Base-by-base conservation (phyloP, 2,113 vertebrate genomes). In the Forbesichthys papilliferus region DNA sequence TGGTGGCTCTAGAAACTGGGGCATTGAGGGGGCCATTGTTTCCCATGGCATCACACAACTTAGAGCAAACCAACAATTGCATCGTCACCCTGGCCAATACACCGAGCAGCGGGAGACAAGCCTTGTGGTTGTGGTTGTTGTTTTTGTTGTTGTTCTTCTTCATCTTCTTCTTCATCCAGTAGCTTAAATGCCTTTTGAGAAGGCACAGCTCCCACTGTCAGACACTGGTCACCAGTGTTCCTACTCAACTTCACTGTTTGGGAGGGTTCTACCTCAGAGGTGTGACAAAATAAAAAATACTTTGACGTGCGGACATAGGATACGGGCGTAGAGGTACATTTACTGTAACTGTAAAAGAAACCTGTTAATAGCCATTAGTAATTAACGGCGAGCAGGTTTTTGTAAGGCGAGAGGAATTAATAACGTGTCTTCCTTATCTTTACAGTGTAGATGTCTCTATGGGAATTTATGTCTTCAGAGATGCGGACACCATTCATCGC, bases 221-320 rank as follows among this genome's bases (percentile, higher is more conserved):
- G 72, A 57, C 69, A 10, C 53, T 11, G 73, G 62, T 77, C 11
- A 51, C 69, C 66, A 54, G 54, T 64, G 42, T 84, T 66, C 69
- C 73, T 4, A 36, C 73, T 77, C 65, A 20, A 57, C 78, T 80
- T 84, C 82, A 85, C 78, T 81, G 75, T 73, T 75, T 56, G 36
- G 69, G 61, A 75, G 80, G 10, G 73, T 73, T 78, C 58, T 73
- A 64, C 68, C 71, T 80, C 49, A 34, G 46, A 68, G 68, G 63
- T 64, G 55, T 58, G 62, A 42, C 13, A 34, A 14, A 4, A 20
- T 20, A 63, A 33, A 49, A 66, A 59, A 74, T 55, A 48, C 5
- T 84, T 86, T 84, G 84, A 81, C 78, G 80, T 73, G 34, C 53
- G 58, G 48, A 65, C 52, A 20, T 20, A 53, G 42, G 55, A 48